Conservation (phyloP, 2,113 vertebrate species). For the Myodes glareolus region DNA sequence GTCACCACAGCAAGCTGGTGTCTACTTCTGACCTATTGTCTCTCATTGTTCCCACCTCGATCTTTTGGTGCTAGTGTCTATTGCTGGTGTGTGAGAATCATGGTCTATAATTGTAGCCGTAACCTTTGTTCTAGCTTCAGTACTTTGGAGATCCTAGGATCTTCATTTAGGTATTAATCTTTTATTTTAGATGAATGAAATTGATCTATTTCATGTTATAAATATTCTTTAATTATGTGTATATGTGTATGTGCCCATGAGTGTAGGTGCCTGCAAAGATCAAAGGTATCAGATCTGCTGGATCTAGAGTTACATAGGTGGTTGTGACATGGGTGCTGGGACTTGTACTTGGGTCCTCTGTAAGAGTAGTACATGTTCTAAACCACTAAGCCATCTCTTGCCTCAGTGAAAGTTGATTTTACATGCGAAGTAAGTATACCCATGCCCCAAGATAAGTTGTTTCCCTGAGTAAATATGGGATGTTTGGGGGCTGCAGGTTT, state of each 20-base stretch:
- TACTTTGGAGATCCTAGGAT: not conserved
- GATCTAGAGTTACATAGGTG: not conserved
- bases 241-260: not conserved
- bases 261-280: not conserved
- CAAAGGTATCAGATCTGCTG: not conserved
- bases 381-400: not conserved
- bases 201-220: not conserved
- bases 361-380: not conserved
- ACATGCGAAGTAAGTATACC: not conserved
- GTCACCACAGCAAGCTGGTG: not conserved
- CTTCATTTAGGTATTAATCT: not conserved
- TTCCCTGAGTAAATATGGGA: not conserved
- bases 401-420: not conserved
- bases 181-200: not conserved
- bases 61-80: not conserved
- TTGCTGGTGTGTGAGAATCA: not conserved
- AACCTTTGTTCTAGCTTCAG: not conserved
- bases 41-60: accelerated
- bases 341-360: not conserved
- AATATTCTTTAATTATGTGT: not conserved
- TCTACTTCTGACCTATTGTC: not conserved
- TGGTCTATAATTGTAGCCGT: not conserved
- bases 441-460: not conserved
- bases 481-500: not conserved
- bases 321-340: not conserved